These are phyloP conservation scores for Saguinus imperator DNA, from an alignment of 2,113 vertebrate genomes.

Conservation along the genomic window DNA sequence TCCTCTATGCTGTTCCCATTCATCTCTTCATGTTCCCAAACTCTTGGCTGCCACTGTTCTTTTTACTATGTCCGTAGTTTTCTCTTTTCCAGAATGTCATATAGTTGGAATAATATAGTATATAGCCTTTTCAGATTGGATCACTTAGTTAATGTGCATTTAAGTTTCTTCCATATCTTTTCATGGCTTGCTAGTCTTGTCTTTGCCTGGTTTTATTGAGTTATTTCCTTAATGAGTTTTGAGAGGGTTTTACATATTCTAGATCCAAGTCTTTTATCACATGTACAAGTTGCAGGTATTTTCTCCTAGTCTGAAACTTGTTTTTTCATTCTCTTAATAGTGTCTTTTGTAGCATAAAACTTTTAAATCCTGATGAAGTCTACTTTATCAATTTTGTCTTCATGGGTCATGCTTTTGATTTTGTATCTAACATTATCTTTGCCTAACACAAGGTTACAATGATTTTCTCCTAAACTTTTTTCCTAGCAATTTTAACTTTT, in stretches of 20 bases:
- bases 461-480: neutral
- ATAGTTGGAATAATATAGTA: neutral
- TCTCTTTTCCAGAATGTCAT: neutral
- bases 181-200: neutral
- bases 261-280: neutral
- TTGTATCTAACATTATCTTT: neutral
- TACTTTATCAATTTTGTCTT: neutral
- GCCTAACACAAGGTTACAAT: neutral
- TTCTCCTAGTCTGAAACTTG: neutral
- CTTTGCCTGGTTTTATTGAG: neutral
- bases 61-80: neutral
- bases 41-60: neutral
- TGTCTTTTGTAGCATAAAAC: neutral
- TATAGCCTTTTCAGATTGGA: neutral
- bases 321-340: neutral
- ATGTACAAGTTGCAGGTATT: neutral
- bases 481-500: neutral
- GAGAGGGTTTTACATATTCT: neutral
- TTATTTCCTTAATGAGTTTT: conserved; percentile 10
- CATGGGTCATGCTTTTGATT: neutral
- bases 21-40: neutral
- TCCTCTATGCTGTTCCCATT: neutral
- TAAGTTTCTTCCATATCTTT: neutral
- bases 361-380: neutral
- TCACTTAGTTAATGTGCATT: neutral